Percentiles rank a stretch among this genome's conserved stretches.
phyloP scores from a whole-genome alignment of 2,113 vertebrate species.

The Athene noctua region DNA sequence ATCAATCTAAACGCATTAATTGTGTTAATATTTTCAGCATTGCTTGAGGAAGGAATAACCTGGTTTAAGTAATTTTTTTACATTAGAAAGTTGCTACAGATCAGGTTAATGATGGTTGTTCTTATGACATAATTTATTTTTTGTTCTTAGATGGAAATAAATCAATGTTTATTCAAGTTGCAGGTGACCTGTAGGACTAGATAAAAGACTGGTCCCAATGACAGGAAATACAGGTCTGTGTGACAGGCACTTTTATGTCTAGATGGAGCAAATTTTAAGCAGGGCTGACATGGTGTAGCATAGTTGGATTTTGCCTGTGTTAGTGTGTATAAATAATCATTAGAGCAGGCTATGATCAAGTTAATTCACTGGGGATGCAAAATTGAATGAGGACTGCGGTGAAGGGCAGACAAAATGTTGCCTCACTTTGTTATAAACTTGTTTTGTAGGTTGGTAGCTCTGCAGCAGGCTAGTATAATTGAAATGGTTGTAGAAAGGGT shows the following conservation, averaged over 20 bases:
- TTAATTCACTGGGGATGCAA: constrained; percentile 14
- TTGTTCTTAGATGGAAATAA: neutral
- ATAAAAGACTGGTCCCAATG: neutral
- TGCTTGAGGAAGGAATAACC: constrained; percentile 9
- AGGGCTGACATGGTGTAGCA: neutral
- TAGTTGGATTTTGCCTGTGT: neutral
- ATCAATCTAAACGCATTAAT: neutral
- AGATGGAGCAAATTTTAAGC: neutral
- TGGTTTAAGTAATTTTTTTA: neutral
- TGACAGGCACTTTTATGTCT: neutral
- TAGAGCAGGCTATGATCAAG: neutral
- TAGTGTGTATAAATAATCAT: neutral
- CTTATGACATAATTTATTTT: neutral
- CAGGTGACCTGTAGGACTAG: neutral
- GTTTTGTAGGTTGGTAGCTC: neutral
- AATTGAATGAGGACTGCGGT: neutral
- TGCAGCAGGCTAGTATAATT: neutral
- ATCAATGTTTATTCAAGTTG: neutral
- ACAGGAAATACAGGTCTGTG: neutral
- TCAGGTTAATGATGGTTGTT: neutral
- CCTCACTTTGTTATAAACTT: neutral
- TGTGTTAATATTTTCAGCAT: neutral
- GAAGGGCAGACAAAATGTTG: neutral
- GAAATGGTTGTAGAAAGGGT: neutral
- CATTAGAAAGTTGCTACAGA: neutral